Evolutionary conservation across 2,888 invertebrate genomes (phyloP), one percentile per base, ranked within the genome.

Genomic region (Tigriopus californicus): DNA sequence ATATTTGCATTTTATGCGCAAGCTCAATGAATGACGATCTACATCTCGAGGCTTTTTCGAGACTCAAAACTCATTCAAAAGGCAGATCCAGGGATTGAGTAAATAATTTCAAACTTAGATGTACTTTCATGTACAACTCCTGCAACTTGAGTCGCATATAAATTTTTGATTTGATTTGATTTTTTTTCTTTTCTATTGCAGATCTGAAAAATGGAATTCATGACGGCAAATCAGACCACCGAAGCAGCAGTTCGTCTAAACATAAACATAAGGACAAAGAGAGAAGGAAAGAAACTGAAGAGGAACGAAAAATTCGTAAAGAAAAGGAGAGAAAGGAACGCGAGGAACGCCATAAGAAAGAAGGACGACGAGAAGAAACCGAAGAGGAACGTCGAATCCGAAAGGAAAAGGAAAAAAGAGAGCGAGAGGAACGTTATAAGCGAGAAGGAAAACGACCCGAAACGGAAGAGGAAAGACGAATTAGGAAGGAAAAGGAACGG

Each of bases 401-500:
- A 41, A 60, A 62, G 46, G 64, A 64, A 18, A 42, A 53, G 24
- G 63, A 63, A 18, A 41, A 54, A 15, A 60, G 60, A 44, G 54
- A 62, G 61, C 33, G 63, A 60, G 51, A 60, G 57, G 41, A 61
- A 62, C 46, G 63, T 59, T 42, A 62, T 56, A 22, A 60, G 25
- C 24, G 58, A 46, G 51, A 61, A 52, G 42, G 49, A 2, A 22
- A 56, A 24, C 46, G 54, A 15, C 22, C 53, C 41, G 25, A 52
- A 55, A 41, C 58, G 24, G 54, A 53, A 56, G 42, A 61, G 51
- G 40, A 61, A 55, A 44, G 61, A 58, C 77, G 61, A 70, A 69
- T 61, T 41, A 58, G 62, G 15, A 64, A 65, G 64, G 76, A 76
- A 64, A 75, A 58, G 25, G 56, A 61, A 65, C 73, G 73, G 63